These are phyloP conservation scores for Anagyrus pseudococci DNA, from an alignment of 2,888 invertebrate species.

Conservation along the genomic window DNA sequence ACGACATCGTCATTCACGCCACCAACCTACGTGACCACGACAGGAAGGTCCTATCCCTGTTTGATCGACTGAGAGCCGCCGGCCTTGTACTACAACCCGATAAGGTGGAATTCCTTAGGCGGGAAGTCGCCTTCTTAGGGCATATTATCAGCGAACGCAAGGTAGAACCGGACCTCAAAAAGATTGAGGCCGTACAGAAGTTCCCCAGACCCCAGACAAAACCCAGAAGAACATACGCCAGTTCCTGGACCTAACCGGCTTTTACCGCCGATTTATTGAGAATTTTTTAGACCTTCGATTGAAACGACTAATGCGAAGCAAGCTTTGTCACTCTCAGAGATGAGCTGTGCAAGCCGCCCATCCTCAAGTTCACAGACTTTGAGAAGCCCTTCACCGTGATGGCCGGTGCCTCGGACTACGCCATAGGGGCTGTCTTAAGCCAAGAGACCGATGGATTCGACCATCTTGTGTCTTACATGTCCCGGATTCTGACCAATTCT, in stretches of 20 bases:
- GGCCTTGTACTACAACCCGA: not conserved
- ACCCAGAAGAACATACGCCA: not conserved
- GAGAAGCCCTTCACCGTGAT: not conserved
- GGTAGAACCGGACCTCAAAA: conserved; percentile 1
- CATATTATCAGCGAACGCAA: conserved; percentile 4
- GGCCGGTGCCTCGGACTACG: not conserved
- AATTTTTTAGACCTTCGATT: not conserved
- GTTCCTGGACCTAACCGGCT: conserved; percentile 14
- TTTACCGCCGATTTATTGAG: conserved; percentile 10
- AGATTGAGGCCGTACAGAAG: not conserved
- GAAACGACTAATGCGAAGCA: not conserved
- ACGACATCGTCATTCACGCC: conserved; percentile 5
- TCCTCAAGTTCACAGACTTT: not conserved
- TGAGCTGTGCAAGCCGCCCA: not conserved
- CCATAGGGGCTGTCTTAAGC: not conserved
- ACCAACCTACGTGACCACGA: not conserved
- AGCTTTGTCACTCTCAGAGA: not conserved
- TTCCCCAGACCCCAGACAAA: conserved; percentile 1
- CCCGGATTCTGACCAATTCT: not conserved
- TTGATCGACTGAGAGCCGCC: not conserved
- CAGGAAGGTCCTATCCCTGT: not conserved
- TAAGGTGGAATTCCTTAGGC: conserved; percentile 5
- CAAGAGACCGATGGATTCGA: not conserved
- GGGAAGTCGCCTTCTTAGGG: not conserved
- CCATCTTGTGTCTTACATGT: not conserved